Conservation (phyloP, 2,888 invertebrate genomes). For the Lithophane semibrunnea region DNA sequence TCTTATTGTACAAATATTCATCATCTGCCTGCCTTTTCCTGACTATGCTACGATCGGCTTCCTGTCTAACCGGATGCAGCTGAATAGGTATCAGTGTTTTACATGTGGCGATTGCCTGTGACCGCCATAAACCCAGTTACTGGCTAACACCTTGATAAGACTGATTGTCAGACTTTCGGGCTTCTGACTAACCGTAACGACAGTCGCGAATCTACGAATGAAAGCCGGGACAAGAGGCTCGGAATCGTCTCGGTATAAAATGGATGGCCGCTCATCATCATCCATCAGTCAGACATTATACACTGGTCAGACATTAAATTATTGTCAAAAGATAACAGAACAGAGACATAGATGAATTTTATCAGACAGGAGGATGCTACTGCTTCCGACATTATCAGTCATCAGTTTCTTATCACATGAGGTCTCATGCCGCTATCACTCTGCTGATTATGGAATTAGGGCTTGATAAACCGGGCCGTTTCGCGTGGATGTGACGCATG, state of each 20-base stretch:
- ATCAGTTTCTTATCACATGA: slow-evolving; percentile 17
- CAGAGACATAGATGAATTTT: not conserved
- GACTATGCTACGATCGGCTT: not conserved
- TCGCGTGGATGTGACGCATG: too few relatives aligned
- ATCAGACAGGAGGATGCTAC: slow-evolving; percentile 15
- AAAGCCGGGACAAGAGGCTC: not conserved
- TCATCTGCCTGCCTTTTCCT: not conserved
- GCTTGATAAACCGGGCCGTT: not conserved
- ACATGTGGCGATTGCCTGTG: not conserved
- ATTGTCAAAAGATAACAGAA: not conserved
- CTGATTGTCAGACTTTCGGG: not conserved
- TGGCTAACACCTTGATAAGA: not conserved
- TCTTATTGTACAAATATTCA: not conserved
- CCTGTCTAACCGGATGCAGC: not conserved
- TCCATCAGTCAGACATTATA: too few relatives aligned
- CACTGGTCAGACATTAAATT: too few relatives aligned
- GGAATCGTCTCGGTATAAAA: not conserved
- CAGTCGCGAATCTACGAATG: not conserved
- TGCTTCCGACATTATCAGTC: slow-evolving; percentile 14
- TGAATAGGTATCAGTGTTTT: not conserved
- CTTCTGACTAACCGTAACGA: not conserved
- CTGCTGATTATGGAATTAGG: slow-evolving; percentile 6
- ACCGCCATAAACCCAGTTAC: not conserved
- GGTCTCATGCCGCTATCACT: slow-evolving; percentile 16
- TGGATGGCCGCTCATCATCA: not conserved